phyloP scores from a whole-genome alignment of 2,797 vertebrate species.

The Lepilemur septentrionalis region DNA sequence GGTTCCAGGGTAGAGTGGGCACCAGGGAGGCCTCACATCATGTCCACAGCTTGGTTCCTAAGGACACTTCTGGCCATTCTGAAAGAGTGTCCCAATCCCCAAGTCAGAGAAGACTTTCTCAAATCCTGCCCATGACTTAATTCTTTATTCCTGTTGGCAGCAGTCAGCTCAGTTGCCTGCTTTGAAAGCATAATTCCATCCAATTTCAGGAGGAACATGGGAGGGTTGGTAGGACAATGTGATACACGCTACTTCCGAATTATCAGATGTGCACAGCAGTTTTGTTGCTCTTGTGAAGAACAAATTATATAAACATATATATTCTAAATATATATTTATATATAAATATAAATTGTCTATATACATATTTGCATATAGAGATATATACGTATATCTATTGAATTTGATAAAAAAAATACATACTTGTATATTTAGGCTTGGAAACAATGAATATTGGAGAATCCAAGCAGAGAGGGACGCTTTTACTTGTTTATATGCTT shows the following conservation, averaged over 20 bases:
- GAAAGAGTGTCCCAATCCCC: neutral
- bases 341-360: neutral
- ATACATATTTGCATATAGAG: neutral
- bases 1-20: too few species aligned
- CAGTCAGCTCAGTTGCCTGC: neutral
- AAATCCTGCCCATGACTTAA: neutral
- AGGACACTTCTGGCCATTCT: neutral
- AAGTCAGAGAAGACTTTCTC: neutral
- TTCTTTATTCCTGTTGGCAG: neutral
- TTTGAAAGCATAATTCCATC: neutral
- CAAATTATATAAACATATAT: neutral
- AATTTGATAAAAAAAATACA: neutral
- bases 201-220: neutral
- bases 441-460: neutral
- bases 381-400: neutral
- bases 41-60: neutral
- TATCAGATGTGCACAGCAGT: neutral
- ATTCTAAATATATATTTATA: neutral
- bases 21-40: too few species aligned
- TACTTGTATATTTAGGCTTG: neutral
- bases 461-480: neutral
- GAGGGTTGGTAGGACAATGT: neutral
- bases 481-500: neutral
- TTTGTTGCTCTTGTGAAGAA: constrained; percentile 13
- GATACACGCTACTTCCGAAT: neutral